A percentile compares a stretch with the other conserved stretches of the same genome.
Evolutionary conservation across 2,888 invertebrate species (phyloP).

Genomic region (Ophioninae sp.): DNA sequence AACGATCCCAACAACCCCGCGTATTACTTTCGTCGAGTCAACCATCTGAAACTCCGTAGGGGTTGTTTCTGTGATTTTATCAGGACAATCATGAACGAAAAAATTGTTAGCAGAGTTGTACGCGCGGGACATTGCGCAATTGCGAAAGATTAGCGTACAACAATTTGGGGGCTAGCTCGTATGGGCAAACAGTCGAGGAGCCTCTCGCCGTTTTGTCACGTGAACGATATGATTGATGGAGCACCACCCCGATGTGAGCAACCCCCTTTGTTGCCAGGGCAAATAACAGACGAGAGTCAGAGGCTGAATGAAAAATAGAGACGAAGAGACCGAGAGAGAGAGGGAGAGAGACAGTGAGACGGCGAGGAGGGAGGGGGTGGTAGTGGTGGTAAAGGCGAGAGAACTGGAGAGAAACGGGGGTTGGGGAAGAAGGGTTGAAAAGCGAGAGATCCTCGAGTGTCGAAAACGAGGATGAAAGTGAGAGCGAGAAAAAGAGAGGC

Average conservation of each 20-base stretch:
- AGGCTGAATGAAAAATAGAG: conserved; percentile 43
- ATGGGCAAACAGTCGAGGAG: background rate
- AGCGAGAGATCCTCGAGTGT: conserved; percentile 24
- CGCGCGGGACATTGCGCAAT: background rate
- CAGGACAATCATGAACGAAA: background rate
- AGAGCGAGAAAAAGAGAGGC: conserved; percentile 24
- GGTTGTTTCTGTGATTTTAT: conserved; percentile 30
- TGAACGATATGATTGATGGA: conserved; percentile 55
- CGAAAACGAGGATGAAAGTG: conserved; percentile 2
- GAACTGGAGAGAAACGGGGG: background rate
- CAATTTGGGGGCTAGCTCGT: background rate
- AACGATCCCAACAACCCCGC: background rate
- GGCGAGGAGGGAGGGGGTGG: background rate
- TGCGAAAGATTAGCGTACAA: conserved; percentile 8
- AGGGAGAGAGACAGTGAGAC: background rate
- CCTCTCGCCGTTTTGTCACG: conserved; percentile 42
- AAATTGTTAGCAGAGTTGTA: conserved; percentile 20
- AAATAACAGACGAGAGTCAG: conserved; percentile 52
- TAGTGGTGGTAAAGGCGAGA: background rate
- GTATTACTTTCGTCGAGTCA: conserved; percentile 22
- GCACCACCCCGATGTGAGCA: conserved; percentile 43
- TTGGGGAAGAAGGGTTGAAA: conserved; percentile 6
- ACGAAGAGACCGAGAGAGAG: conserved; percentile 8
- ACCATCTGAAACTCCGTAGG: conserved; percentile 17
- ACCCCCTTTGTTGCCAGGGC: conserved; percentile 51